Conservation (phyloP, 2,797 vertebrate species). For the Tauraco hartlaubi region DNA sequence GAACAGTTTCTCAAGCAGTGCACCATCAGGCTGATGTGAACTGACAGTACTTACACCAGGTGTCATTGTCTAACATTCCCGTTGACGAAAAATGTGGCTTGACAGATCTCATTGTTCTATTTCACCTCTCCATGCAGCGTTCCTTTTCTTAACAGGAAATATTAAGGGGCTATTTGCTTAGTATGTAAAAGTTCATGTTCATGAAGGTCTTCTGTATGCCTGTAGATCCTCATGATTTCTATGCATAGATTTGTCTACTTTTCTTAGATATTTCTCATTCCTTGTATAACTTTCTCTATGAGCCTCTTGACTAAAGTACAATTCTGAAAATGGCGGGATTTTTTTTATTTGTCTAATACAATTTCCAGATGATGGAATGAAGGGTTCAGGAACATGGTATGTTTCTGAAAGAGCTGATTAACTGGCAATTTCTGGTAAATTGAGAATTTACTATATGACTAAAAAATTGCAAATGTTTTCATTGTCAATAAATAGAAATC, state of each 20-base stretch:
- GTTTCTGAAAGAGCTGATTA: conserved; percentile 40
- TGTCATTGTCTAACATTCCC: background rate
- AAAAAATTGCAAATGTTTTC: background rate
- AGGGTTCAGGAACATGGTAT: background rate
- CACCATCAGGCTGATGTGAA: conserved; percentile 28
- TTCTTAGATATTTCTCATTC: background rate
- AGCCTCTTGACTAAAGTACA: background rate
- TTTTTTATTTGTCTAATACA: background rate
- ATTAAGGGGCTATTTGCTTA: background rate
- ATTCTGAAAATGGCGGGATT: background rate
- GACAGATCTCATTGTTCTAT: conserved; percentile 24
- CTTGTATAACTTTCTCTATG: background rate
- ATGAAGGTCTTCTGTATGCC: background rate
- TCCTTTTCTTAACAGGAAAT: background rate
- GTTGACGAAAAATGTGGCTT: conserved; percentile 25
- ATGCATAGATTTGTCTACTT: background rate
- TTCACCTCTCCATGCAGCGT: background rate
- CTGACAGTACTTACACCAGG: background rate
- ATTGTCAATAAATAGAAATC: background rate
- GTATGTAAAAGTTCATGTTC: background rate
- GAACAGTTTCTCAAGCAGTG: background rate
- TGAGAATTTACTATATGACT: background rate
- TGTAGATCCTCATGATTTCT: background rate
- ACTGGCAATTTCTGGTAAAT: background rate
- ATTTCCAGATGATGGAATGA: background rate